Evolutionary conservation across 1,140 invertebrate genomes (phyloP).

Genomic region (Drosophila saltans): DNA sequence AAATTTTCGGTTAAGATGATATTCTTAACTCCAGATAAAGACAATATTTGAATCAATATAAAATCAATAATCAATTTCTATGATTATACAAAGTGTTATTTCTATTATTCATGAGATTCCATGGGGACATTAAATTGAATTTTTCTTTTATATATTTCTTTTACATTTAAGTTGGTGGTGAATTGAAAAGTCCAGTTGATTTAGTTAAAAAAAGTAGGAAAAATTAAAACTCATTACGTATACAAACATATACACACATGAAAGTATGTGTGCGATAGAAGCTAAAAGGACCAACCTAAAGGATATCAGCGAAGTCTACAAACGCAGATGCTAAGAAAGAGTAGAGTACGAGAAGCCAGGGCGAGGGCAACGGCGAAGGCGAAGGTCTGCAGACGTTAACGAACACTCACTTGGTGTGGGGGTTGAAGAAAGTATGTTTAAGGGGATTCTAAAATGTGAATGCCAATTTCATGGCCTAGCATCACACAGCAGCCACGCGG

Average conservation of each 20-base stretch:
- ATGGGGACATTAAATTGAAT: no score
- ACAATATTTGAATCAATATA: no score
- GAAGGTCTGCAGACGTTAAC: conserved; percentile 20
- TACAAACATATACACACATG: background rate
- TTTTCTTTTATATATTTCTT: no score
- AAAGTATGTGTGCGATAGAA: background rate
- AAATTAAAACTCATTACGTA: conserved; percentile 12
- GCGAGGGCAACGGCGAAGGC: background rate
- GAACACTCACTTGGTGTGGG: conserved; percentile 25
- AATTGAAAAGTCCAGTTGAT: no score
- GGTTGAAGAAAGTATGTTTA: conserved; percentile 61
- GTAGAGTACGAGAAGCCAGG: background rate
- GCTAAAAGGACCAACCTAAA: background rate
- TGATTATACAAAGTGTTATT: no score
- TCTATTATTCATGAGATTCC: no score
- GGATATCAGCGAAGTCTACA: conserved; percentile 2
- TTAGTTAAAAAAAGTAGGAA: background rate
- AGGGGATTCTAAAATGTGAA: conserved; percentile 79
- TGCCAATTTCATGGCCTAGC: conserved; percentile 76
- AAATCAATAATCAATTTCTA: no score
- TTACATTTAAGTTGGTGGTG: no score
- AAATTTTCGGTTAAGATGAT: no score
- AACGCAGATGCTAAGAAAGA: conserved; percentile 13
- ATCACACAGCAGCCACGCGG: conserved; percentile 67
- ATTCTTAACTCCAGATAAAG: no score